Base-by-base conservation (phyloP, 2,888 invertebrate genomes). In the Scaptodrosophila latifasciaeformis region DNA sequence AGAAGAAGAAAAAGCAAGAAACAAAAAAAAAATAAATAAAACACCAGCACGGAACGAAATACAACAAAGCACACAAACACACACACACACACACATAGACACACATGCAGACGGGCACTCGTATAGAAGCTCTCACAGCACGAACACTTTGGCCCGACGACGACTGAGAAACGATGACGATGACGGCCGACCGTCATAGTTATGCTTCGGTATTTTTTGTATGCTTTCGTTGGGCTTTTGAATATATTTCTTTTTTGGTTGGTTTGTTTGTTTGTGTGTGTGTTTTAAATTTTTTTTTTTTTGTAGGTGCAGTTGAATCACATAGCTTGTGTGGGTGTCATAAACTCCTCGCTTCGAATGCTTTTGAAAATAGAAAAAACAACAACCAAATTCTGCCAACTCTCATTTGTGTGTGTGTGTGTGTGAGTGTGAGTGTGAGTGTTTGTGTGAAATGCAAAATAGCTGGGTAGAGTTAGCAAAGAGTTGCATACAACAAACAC, bases 71-170 rank as follows among this genome's bases (percentile, higher is more conserved):
- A 49, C 59, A 49, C 57, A 49, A 48, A 42, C 50, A 59, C 34
- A 54, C 52, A 44, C 42, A 59, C 58, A 64, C 37, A 47, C 59
- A 59, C 49, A 59, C 37, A 59, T 43, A 54, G 27, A 49, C 42
- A 58, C 45, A 60, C 58, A 47, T 46, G 64, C 45, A 35, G 42
- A 55, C 34, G 9, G 27, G 30, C 40, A 40, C 7, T 9, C n/a
- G n/a, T n/a, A n/a, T n/a, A n/a, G n/a, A n/a, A n/a, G n/a, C n/a
- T n/a, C n/a, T n/a, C n/a, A n/a, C n/a, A n/a, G n/a, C n/a, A n/a
- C n/a, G n/a, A n/a, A n/a, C n/a, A n/a, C n/a, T n/a, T n/a, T n/a
- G n/a, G n/a, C n/a, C n/a, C n/a, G n/a, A n/a, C n/a, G n/a, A n/a
- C n/a, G n/a, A n/a, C n/a, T n/a, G n/a, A n/a, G n/a, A n/a, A 15